Percentiles rank a stretch among this genome's conserved stretches.
These are phyloP conservation scores for Sinocyclocheilus anshuiensis DNA, from an alignment of 2,113 vertebrate genomes.

Conservation along the genomic window DNA sequence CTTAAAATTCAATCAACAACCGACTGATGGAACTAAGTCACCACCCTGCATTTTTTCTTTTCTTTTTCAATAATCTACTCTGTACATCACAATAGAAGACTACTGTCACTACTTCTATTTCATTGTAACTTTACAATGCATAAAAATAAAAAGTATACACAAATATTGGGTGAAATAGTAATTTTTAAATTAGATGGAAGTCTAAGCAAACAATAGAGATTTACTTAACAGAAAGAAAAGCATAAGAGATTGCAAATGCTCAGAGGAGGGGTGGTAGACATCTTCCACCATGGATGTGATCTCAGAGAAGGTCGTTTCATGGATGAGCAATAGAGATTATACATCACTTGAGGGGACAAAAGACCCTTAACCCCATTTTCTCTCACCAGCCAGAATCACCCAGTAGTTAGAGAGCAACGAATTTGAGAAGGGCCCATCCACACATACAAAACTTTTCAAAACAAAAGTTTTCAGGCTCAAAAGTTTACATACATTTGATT, in stretches of 20 bases:
- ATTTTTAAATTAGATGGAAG: neutral
- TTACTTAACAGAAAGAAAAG: neutral
- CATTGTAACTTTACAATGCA: neutral
- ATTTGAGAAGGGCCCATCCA: neutral
- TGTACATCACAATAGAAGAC: too few relatives aligned
- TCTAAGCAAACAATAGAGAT: neutral
- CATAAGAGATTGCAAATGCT: neutral
- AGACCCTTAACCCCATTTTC: slow-evolving; percentile 16
- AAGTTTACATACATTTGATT: neutral
- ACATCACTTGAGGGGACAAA: slow-evolving; percentile 44
- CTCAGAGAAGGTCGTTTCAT: slow-evolving; percentile 46
- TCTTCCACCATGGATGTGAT: slow-evolving; percentile 21
- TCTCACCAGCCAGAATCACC: slow-evolving; percentile 29
- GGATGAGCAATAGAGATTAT: slow-evolving; percentile 14
- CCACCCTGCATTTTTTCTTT: too few relatives aligned
- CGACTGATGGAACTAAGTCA: too few relatives aligned
- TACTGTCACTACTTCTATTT: too few relatives aligned
- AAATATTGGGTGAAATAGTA: neutral
- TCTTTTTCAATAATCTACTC: too few relatives aligned
- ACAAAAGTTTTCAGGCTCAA: neutral
- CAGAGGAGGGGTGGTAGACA: neutral
- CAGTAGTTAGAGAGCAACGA: slow-evolving; percentile 9
- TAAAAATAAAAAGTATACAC: neutral
- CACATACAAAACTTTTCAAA: neutral
- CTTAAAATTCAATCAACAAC: too few relatives aligned